Evolutionary conservation across 2,888 invertebrate species (phyloP), one percentile per base, ranked within the genome.

Genomic region (Troilus luridus): DNA sequence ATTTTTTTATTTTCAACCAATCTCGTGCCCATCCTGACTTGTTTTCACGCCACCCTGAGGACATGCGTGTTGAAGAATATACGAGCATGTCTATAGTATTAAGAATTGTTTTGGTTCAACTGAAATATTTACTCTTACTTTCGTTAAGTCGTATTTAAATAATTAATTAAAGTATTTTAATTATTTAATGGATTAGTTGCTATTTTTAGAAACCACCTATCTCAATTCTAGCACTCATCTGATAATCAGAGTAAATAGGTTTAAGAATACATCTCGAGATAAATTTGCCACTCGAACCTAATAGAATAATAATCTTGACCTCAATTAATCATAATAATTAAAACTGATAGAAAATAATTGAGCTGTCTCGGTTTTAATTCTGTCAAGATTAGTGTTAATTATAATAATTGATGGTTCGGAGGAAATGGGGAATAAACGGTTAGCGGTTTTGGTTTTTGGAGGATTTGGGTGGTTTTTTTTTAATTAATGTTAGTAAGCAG

Each of bases 271-370:
- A 77, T 41, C 72, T 41, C 72, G 27, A 77, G 72, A 77, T 77
- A 77, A 67, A 77, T 17, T 7, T 27, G 12, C 72, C 72, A 77
- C 72, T 77, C 72, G 17, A 77, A 9, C 1, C 19, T 77, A 77
- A 77, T 77, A 41, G 17, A 77, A 77, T 77, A 77, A 77, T 77
- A 77, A 77, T 77, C 41, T 77, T 77, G 72, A 77, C 72, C 72
- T 41, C 72, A 77, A 77, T 77, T 27, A 77, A 41, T 77, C 72
- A 41, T 77, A 77, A 77, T 41, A 77, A 77, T 77, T 17, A 41
- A 41, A 41, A 41, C 8, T 77, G 41, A 77, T 77, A 17, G 72
- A 77, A 41, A 77, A 77, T 77, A 41, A 77, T 77, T 77, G 72
- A 77, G 41, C 41, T 41, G 72, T 77, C 72, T 41, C 17, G 14